A percentile compares a stretch with the other conserved stretches of the same genome.
phyloP scores from a whole-genome alignment of 1,140 invertebrate species.

The Scaptodrosophila lebanonensis region DNA sequence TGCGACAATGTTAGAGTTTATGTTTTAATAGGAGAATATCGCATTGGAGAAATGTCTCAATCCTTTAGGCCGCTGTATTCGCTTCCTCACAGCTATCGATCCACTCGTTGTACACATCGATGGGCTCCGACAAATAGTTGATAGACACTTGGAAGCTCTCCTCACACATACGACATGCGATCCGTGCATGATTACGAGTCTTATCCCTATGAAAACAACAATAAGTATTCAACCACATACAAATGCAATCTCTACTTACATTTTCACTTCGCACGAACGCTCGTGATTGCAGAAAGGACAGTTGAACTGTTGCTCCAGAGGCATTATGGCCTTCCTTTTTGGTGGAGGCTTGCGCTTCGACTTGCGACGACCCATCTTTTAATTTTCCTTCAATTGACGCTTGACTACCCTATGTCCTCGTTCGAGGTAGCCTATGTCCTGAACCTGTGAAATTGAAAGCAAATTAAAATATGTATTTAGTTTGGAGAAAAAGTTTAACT shows the following conservation, averaged over 20 bases:
- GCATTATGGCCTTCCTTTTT: constrained; percentile 93
- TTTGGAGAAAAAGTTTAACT: too few relatives aligned
- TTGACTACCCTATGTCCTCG: too few relatives aligned
- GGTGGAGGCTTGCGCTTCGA: constrained; percentile 98
- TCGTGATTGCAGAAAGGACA: constrained; percentile 99
- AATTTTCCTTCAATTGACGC: neutral
- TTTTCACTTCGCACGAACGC: constrained; percentile 98
- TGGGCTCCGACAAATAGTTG: constrained; percentile 96
- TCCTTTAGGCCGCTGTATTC: constrained; percentile 84
- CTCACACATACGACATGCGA: constrained; percentile 93
- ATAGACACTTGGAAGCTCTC: constrained; percentile 97
- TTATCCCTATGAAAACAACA: constrained; percentile 86
- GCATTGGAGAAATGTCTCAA: neutral
- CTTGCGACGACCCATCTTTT: constrained; percentile 95
- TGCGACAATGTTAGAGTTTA: too few relatives aligned
- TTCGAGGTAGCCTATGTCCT: too few relatives aligned
- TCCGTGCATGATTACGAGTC: constrained; percentile 90
- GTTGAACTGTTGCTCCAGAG: constrained; percentile 96
- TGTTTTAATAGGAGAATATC: neutral
- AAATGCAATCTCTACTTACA: constrained; percentile 82
- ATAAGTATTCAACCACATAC: constrained; percentile 1
- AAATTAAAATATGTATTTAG: too few relatives aligned
- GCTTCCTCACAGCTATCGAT: constrained; percentile 97
- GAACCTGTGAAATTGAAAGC: too few relatives aligned
- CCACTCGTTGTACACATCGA: constrained; percentile 99